Conservation (phyloP, 1,140 invertebrate genomes). For the Coenobita brevimanus region DNA sequence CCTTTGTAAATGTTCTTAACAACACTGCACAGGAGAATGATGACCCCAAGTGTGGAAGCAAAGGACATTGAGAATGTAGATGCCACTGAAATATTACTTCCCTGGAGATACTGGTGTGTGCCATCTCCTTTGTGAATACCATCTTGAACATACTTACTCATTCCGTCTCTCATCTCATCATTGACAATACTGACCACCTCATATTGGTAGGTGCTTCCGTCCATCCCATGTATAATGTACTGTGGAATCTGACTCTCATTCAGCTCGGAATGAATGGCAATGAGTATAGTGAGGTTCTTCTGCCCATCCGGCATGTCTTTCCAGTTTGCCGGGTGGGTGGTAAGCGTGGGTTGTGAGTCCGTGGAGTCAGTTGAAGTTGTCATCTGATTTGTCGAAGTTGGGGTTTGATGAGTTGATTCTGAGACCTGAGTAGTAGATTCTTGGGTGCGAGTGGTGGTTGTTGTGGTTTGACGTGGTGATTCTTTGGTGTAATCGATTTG, state of each 20-base stretch:
- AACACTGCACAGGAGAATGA: too few species aligned
- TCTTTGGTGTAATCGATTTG: too few species aligned
- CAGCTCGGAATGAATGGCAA: slow-evolving; percentile 54
- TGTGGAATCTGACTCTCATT: slow-evolving; percentile 53
- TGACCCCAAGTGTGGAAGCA: too few species aligned
- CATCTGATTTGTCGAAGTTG: background rate
- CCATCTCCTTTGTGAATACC: background rate
- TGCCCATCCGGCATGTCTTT: slow-evolving; percentile 16
- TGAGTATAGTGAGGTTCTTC: slow-evolving; percentile 57
- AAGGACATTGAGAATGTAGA: background rate
- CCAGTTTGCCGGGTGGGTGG: slow-evolving; percentile 22
- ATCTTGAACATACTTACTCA: background rate
- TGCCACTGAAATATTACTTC: slow-evolving; percentile 32
- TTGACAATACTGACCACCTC: slow-evolving; percentile 58
- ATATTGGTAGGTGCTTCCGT: slow-evolving; percentile 57
- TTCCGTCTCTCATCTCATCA: background rate
- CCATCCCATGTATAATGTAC: slow-evolving; percentile 59
- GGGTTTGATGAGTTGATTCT: background rate
- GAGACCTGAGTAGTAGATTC: background rate
- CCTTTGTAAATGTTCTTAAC: too few species aligned
- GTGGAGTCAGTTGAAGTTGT: too few species aligned
- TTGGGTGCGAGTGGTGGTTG: too few species aligned
- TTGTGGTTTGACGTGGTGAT: too few species aligned
- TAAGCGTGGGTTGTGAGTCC: background rate
- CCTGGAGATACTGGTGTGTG: slow-evolving; percentile 27